These are phyloP conservation scores for Crocidura indochinensis DNA, from an alignment of 2,797 vertebrate species.

Conservation along the genomic window DNA sequence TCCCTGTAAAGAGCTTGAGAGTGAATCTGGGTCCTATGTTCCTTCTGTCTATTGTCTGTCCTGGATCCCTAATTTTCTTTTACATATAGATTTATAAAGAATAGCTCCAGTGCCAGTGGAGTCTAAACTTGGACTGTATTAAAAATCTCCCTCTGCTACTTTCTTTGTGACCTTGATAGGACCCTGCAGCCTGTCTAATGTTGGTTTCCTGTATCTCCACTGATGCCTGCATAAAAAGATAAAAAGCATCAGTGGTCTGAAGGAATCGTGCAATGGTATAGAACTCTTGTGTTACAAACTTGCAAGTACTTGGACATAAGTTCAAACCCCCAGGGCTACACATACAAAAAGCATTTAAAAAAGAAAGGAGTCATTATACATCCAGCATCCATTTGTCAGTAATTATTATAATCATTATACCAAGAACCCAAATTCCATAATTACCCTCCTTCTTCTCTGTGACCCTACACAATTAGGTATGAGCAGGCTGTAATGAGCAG, in stretches of 20 bases:
- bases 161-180: not conserved
- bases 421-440: not conserved
- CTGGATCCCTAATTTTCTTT: rapidly evolving
- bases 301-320: too few relatives aligned
- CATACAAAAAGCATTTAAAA: not conserved
- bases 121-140: not conserved
- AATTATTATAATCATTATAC: not conserved
- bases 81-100: not conserved
- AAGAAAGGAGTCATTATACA: too few relatives aligned
- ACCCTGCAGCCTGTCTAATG: not conserved
- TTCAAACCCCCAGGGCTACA: not conserved
- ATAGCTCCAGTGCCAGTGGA: not conserved
- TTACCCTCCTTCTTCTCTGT: not conserved
- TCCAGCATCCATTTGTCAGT: not conserved
- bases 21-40: not conserved
- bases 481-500: not conserved
- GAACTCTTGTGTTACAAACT: too few relatives aligned
- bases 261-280: too few relatives aligned
- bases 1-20: not conserved
- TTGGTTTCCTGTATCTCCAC: not conserved
- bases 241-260: not conserved
- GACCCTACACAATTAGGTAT: rapidly evolving
- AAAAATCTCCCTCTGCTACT: not conserved
- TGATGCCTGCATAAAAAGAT: not conserved
- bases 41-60: not conserved